Base-by-base conservation (phyloP, 2,888 invertebrate species). In the Polydesmus complanatus region DNA sequence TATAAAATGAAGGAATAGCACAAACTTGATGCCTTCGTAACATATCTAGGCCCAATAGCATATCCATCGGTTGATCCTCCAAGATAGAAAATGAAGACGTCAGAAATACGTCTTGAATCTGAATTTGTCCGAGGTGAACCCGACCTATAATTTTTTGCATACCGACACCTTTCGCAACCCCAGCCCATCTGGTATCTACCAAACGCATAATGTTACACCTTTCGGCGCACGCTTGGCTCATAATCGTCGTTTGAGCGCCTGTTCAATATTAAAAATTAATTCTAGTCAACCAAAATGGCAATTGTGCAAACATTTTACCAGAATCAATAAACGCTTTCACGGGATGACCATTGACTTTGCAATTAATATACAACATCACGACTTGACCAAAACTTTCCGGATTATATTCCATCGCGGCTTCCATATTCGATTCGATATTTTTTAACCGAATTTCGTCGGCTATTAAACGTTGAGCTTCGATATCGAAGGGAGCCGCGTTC, bases 311-410 rank as follows among this genome's bases (percentile, higher is more conserved):
- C 11, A 11, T 37, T 62, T 59, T 71, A 82, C 83, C 96, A 65
- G 96, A 95, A 76, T 98, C 97, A 62, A 98, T 94, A 74, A 98
- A 98, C 2, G 97, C 97, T 76, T 96, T 96, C 0, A 98, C 94
- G 0, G 90, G 90, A 72, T 88, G 85, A 49, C 95, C 95, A 76
- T 98, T 98, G 1, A 98, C 96, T 74, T 84, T 86, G 74, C 97
- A 95, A 73, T 96, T 90, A 64, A 98, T 94, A 74, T 98, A 86
- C 68, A 98, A 80, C 98, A 98, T 97, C 55, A 90, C 87, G 53
- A 98, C 96, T 37, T 92, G 91, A 61, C 95, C 97, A 76, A 97
- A 97, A 53, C 90, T 93, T 77, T 98, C 98, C 0, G 98, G 98
- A 75, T 95, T 92, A 73, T 92, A 92, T 72, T 98, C 97, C 84